phyloP scores from a whole-genome alignment of 1,140 invertebrate genomes.

The Cyrtorhinus lividipennis region DNA sequence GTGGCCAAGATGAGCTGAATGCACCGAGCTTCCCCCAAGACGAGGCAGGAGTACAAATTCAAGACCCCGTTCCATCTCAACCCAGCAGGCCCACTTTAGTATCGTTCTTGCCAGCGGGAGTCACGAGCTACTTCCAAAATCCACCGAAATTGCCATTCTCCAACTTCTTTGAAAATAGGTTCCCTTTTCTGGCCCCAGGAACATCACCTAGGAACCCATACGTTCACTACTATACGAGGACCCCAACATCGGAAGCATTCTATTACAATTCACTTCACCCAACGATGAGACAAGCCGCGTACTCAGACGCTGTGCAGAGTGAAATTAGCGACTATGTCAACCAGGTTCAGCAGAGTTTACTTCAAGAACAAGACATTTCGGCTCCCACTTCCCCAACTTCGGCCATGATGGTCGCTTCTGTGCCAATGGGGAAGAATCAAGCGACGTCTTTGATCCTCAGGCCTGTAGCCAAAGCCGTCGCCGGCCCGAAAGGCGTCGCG shows the following conservation, averaged over 20 bases:
- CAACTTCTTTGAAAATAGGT: neutral
- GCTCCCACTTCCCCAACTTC: neutral
- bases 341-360: constrained; percentile 2
- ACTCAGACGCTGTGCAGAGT: neutral
- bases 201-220: neutral
- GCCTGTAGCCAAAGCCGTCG: constrained; percentile 44
- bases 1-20: neutral
- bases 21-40: neutral
- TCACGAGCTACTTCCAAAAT: constrained; percentile 6
- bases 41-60: too few relatives aligned
- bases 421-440: constrained; percentile 3
- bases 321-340: constrained; percentile 7
- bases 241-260: constrained; percentile 6
- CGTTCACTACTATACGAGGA: constrained; percentile 4
- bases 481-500: constrained; percentile 44
- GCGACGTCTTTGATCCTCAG: constrained; percentile 38
- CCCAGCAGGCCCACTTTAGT: neutral
- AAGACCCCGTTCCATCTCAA: neutral
- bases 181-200: neutral
- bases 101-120: neutral
- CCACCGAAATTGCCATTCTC: constrained; percentile 2
- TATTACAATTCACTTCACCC: constrained; percentile 10
- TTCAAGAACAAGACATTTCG: neutral
- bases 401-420: neutral
- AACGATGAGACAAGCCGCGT: neutral